Base-by-base conservation (phyloP, 2,888 invertebrate species). In the Folsomia candida region DNA sequence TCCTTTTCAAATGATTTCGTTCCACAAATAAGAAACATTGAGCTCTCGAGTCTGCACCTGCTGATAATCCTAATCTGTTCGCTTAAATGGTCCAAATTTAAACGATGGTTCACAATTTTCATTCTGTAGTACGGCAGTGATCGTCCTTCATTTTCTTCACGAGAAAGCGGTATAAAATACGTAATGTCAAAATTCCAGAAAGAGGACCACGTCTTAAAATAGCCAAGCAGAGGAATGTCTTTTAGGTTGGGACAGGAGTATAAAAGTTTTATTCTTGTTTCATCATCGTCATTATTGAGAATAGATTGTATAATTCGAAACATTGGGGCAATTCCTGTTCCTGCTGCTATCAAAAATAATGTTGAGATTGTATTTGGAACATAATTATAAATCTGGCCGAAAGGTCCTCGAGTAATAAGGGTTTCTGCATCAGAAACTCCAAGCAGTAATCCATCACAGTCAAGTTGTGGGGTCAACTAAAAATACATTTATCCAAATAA, bases 331-430 rank as follows among this genome's bases (percentile, higher is more conserved):
- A 92, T 87, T 0, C 91, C 92, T 26, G 91, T 90, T 0, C 92
- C 92, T 81, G 91, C 91, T 60, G 89, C 86, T 58, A 89, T 82
- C 81, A 88, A 84, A 1, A 86, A 74, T 22, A 88, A 78, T 70
- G 82, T 72, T 72, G 83, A 83, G 80, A 82, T 85, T 58, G 80
- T 81, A 80, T 86, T 86, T 20, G 82, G 83, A 71, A 81, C 80
- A 37, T 87, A 82, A 47, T 82, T 76, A 82, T 86, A 89, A 63
- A 85, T 83, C 9, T 63, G 73, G 9, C 91, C 90, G 83, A 89
- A 90, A 0, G 92, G 91, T 0, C 92, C 92, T 80, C 91, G 84
- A n/a, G n/a, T n/a, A n/a, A n/a, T n/a, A n/a, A n/a, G n/a, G n/a
- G n/a, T n/a, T n/a, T n/a, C n/a, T n/a, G n/a, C n/a, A n/a, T n/a